These are phyloP conservation scores for Hydrochoerus hydrochaeris DNA, from an alignment of 2,113 vertebrate genomes.

Conservation along the genomic window DNA sequence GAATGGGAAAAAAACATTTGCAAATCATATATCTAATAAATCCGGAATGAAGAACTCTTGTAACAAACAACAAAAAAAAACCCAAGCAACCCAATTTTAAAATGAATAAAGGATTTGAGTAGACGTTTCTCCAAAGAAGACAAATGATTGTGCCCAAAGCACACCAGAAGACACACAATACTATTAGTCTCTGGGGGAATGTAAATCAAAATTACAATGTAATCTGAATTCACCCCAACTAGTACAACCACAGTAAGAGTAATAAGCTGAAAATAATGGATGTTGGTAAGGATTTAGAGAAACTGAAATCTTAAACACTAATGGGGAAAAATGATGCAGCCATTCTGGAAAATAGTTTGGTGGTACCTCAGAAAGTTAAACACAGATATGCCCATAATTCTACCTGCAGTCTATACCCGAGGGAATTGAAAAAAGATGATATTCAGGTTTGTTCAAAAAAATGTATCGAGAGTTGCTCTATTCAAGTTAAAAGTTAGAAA, in stretches of 20 bases:
- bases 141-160: not conserved
- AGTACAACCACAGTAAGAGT: accelerated
- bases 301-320: accelerated
- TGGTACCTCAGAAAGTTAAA: not conserved
- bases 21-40: not conserved
- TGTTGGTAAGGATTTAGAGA: not conserved
- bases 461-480: not conserved
- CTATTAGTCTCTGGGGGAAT: not conserved
- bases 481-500: not conserved
- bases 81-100: not conserved
- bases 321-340: not conserved
- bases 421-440: not conserved
- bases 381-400: not conserved
- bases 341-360: not conserved
- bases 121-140: not conserved
- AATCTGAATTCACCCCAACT: not conserved
- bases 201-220: not conserved
- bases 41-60: not conserved
- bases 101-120: not conserved
- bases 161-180: no score
- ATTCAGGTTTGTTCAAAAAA: not conserved
- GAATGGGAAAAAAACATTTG: not conserved
- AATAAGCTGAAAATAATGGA: not conserved
- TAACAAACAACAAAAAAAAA: not conserved
- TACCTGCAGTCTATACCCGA: accelerated